phyloP scores from a whole-genome alignment of 2,797 vertebrate genomes.

The Rhinatrema bivittatum region DNA sequence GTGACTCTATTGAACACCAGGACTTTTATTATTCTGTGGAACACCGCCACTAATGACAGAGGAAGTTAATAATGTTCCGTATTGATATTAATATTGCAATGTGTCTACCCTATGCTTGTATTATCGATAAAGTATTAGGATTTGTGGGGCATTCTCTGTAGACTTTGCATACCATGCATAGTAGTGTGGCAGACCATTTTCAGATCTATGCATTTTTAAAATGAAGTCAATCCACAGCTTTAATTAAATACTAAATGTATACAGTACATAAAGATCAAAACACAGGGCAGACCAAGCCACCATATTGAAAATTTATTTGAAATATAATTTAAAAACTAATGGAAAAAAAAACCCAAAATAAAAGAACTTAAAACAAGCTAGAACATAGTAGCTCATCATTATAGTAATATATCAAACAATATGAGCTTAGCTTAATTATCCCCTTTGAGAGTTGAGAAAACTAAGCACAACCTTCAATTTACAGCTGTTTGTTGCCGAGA shows the following conservation, averaged over 20 bases:
- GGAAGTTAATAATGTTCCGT: slow-evolving; percentile 30
- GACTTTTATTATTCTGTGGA: slow-evolving; percentile 26
- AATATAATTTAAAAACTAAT: slow-evolving; percentile 55
- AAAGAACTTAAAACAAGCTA: slow-evolving; percentile 63
- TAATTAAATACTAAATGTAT: slow-evolving; percentile 66
- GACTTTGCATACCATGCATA: background rate
- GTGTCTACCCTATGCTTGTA: no score
- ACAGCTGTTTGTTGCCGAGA: slow-evolving; percentile 71
- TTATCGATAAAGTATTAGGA: no score
- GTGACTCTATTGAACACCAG: no score
- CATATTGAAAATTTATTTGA: slow-evolving; percentile 57
- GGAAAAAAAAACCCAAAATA: slow-evolving; percentile 47
- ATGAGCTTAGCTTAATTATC: slow-evolving; percentile 76
- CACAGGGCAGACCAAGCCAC: slow-evolving; percentile 53
- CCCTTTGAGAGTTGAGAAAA: slow-evolving; percentile 73
- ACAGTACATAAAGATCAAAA: slow-evolving; percentile 58
- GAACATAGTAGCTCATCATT: slow-evolving; percentile 68
- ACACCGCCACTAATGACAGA: slow-evolving; percentile 34
- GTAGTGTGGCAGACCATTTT: background rate
- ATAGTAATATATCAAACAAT: slow-evolving; percentile 78
- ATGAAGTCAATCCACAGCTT: slow-evolving; percentile 33
- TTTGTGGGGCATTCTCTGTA: no score
- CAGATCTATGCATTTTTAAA: slow-evolving; percentile 12
- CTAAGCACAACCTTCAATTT: slow-evolving; percentile 77
- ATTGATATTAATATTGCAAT: background rate